These are phyloP conservation scores for Sinocyclocheilus grahami DNA, from an alignment of 2,113 vertebrate species.

Conservation along the genomic window DNA sequence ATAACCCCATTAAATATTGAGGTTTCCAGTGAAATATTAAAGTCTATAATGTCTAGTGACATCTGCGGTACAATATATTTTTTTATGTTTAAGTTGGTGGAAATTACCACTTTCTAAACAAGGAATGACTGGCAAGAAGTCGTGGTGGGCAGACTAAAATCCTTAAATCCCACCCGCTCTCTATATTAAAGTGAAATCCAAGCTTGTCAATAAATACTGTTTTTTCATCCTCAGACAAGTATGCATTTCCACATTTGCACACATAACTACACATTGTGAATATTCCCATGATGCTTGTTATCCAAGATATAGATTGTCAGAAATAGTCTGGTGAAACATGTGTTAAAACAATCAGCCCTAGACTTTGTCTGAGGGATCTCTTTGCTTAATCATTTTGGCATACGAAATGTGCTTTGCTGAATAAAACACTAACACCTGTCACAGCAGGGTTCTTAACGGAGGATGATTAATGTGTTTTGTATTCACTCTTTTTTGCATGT, in stretches of 20 bases:
- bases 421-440: slow-evolving; percentile 46
- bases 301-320: slow-evolving; percentile 57
- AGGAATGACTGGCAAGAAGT: slow-evolving; percentile 57
- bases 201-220: slow-evolving; percentile 60
- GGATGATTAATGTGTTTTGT: slow-evolving; percentile 34
- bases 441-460: slow-evolving; percentile 17
- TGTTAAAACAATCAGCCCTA: slow-evolving; percentile 63
- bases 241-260: slow-evolving; percentile 57
- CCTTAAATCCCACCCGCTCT: slow-evolving; percentile 48
- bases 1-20: slow-evolving; percentile 32
- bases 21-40: slow-evolving; percentile 45
- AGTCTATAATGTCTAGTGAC: slow-evolving; percentile 12
- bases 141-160: slow-evolving; percentile 54
- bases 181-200: slow-evolving; percentile 59
- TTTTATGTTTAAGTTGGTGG: slow-evolving; percentile 68
- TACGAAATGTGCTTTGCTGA: slow-evolving; percentile 48
- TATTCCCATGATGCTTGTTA: slow-evolving; percentile 64
- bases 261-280: slow-evolving; percentile 50
- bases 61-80: slow-evolving; percentile 46
- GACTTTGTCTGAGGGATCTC: slow-evolving; percentile 52
- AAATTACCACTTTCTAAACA: slow-evolving; percentile 55
- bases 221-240: slow-evolving; percentile 57
- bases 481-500: not conserved
- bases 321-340: slow-evolving; percentile 49
- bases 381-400: slow-evolving; percentile 49